Base-by-base conservation (phyloP, 1,140 invertebrate genomes). In the Sitobion miscanthi region DNA sequence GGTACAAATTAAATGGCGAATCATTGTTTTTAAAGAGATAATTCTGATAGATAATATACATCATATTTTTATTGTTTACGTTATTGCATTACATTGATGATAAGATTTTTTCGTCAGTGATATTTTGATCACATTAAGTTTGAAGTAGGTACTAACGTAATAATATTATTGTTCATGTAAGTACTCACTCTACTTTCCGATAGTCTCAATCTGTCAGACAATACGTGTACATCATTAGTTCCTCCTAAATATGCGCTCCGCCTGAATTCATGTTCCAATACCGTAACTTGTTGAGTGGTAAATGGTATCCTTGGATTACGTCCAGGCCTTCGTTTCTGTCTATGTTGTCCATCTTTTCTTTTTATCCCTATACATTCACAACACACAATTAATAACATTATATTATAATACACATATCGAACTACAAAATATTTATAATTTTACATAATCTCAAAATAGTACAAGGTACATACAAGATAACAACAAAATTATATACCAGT, bases 251-350 rank as follows among this genome's bases (percentile, higher is more conserved):
- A 97, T 82, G 96, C 96, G 38, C 95, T 96, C n/a, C 94, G 95
- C 6, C 94, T 95, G 94, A 96, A 97, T 94, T 96, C 96, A 14
- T 96, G 95, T 94, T 97, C 96, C 87, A 97, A 94, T 2, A 96
- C 94, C 9, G 95, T 95, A 7, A 97, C 95, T 94, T 97, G 96
- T 49, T 96, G 95, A 17, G 96, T 95, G 0, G 96, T 96, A 94
- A 97, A 97, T 20, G 97, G 96, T 93, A 97, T 96, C 49, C 96
- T 95, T 0, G 97, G 96, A 94, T 96, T 96, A 17, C 96, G 95
- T 8, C 96, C 96, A 57, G 95, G 95, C 94, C 95, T 95, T 94
- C 95, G 96, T 95, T 95, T 96, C 95, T 69, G 94, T 87, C 25
- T 93, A 94, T 95, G 95, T 95, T 94, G 23, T 52, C 45, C n/a